Evolutionary conservation across 2,113 vertebrate species (phyloP).

Genomic region (Catagonus wagneri): DNA sequence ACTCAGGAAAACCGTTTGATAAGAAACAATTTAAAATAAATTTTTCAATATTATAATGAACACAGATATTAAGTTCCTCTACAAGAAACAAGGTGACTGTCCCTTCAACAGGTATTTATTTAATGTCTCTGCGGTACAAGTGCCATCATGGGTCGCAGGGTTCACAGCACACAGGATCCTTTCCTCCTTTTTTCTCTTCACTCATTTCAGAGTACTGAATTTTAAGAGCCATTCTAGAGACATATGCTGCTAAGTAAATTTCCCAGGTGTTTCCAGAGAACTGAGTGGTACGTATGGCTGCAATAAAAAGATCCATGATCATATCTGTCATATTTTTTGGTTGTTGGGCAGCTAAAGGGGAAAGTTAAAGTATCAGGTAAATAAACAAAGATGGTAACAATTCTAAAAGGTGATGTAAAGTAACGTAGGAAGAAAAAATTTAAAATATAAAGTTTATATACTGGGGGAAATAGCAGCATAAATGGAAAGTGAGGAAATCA

Average conservation of each 20-base stretch:
- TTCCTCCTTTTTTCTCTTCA: background rate
- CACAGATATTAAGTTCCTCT: background rate
- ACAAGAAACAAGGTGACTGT: background rate
- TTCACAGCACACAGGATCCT: background rate
- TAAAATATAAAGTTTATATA: background rate
- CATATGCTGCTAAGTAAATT: background rate
- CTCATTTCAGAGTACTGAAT: background rate
- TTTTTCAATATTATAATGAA: background rate
- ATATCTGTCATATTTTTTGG: background rate
- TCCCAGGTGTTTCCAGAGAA: slow-evolving; percentile 15
- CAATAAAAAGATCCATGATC: background rate
- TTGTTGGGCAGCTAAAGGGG: background rate
- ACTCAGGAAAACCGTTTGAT: background rate
- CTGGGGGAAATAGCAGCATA: background rate
- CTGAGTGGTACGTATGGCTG: background rate
- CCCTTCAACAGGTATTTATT: background rate
- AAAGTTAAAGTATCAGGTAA: background rate
- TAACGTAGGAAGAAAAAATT: background rate
- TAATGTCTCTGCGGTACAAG: background rate
- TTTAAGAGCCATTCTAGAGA: background rate
- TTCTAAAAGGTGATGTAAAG: background rate
- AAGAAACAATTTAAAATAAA: background rate
- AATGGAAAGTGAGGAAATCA: background rate
- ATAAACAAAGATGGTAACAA: background rate
- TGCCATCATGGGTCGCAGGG: background rate